Percentiles rank a stretch among this genome's conserved stretches.
These are phyloP conservation scores for Xerus rutilus DNA, from an alignment of 2,797 vertebrate species.

Conservation along the genomic window DNA sequence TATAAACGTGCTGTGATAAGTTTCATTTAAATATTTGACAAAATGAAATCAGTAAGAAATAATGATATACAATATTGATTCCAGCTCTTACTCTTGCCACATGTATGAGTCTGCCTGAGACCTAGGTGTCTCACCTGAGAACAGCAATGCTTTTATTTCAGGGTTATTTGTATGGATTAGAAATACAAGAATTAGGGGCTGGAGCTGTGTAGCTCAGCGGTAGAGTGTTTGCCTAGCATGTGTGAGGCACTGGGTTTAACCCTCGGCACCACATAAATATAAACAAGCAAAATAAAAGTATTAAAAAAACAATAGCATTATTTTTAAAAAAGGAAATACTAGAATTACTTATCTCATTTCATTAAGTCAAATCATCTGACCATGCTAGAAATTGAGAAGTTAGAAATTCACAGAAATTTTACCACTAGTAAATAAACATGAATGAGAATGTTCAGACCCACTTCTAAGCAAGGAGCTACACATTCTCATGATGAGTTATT, in stretches of 20 bases:
- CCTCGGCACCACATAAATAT: too few species aligned
- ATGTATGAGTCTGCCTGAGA: background rate
- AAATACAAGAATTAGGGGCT: background rate
- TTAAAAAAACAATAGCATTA: too few species aligned
- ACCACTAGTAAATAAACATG: background rate
- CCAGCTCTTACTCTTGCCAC: background rate
- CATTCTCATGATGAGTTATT: background rate
- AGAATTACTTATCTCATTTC: background rate
- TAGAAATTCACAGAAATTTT: conserved; percentile 10
- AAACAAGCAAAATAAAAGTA: too few species aligned
- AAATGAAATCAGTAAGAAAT: conserved; percentile 28
- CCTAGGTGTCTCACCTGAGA: background rate
- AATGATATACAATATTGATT: background rate
- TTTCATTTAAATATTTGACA: conserved; percentile 7
- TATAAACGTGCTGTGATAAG: background rate
- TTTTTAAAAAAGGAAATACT: background rate
- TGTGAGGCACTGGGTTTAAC: too few species aligned
- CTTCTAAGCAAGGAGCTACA: background rate
- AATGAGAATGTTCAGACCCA: background rate
- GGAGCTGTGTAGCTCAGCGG: too few species aligned
- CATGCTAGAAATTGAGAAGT: background rate
- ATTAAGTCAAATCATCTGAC: background rate
- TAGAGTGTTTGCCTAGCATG: too few species aligned
- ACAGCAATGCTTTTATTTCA: background rate
- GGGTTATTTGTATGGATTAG: background rate